phyloP scores from a whole-genome alignment of 2,797 vertebrate genomes.

The Melopsittacus undulatus region DNA sequence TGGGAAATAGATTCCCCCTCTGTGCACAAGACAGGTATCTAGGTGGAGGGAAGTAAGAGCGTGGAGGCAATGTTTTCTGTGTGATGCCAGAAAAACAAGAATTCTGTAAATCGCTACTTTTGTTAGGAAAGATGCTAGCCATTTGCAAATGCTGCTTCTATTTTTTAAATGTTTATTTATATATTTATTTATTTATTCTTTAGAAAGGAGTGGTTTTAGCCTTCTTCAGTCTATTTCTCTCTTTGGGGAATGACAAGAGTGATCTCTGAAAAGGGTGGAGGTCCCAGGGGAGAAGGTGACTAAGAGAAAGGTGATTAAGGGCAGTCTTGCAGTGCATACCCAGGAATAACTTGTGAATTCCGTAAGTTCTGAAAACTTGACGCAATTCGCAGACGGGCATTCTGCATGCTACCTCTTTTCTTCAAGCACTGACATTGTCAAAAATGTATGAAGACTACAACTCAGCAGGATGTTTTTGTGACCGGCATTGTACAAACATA shows the following conservation, averaged over 20 bases:
- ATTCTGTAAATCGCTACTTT: not conserved
- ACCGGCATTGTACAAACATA: not conserved
- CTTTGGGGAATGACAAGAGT: not conserved
- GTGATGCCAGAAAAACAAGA: not conserved
- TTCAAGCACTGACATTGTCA: not conserved
- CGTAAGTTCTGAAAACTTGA: not conserved
- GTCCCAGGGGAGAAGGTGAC: not conserved
- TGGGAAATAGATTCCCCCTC: not conserved
- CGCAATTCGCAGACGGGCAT: not conserved
- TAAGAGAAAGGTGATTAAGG: not conserved
- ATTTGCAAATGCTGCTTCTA: not conserved
- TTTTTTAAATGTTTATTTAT: too few relatives aligned
- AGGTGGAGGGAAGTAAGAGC: not conserved
- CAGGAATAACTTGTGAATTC: not conserved
- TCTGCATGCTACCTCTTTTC: not conserved
- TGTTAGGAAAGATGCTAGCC: not conserved
- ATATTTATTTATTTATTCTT: not conserved
- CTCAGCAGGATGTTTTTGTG: not conserved
- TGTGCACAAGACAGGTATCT: not conserved
- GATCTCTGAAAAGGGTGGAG: not conserved
- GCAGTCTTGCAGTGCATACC: not conserved
- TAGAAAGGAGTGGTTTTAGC: not conserved
- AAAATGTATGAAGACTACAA: not conserved
- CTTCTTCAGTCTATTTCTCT: not conserved
- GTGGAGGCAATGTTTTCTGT: not conserved